Conservation (phyloP, 1,140 invertebrate genomes). For the Euschistus heros region DNA sequence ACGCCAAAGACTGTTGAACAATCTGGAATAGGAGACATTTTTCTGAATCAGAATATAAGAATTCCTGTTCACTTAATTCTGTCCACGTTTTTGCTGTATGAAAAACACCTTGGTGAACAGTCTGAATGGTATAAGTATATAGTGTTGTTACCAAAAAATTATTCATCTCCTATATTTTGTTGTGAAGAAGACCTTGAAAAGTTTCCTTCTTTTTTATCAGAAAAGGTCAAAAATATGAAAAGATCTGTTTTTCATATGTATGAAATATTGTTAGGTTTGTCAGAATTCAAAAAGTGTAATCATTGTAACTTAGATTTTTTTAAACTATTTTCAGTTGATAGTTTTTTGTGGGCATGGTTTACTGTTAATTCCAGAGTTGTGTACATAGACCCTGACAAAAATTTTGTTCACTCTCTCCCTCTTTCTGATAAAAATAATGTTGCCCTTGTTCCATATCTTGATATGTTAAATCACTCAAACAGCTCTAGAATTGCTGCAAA, state of each 20-base stretch:
- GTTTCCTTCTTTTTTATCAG: constrained; percentile 28
- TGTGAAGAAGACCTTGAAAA: constrained; percentile 23
- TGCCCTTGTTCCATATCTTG: constrained; percentile 50
- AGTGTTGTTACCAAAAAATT: constrained; percentile 35
- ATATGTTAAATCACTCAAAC: constrained; percentile 48
- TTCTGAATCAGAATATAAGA: constrained; percentile 20
- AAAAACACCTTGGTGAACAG: constrained; percentile 28
- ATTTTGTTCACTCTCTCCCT: constrained; percentile 25
- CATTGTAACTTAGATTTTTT: constrained; percentile 28
- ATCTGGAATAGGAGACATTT: constrained; percentile 28
- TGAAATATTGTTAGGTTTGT: constrained; percentile 15
- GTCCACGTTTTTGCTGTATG: constrained; percentile 37
- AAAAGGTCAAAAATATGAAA: constrained; percentile 28
- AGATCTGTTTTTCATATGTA: constrained; percentile 27
- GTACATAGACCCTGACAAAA: constrained; percentile 29
- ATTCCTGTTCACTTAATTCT: constrained; percentile 33
- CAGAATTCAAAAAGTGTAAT: constrained; percentile 23
- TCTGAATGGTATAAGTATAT: constrained; percentile 37
- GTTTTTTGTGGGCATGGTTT: constrained; percentile 41
- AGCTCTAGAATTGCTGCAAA: constrained; percentile 29
- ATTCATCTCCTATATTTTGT: constrained; percentile 33
- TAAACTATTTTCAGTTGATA: constrained; percentile 29
- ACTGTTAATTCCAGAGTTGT: constrained; percentile 50
- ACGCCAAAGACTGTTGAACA: constrained; percentile 32
- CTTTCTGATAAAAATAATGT: constrained; percentile 34